Percentiles rank a stretch among this genome's conserved stretches.
Conservation (phyloP, 2,113 vertebrate species). For the Tamias sibiricus region DNA sequence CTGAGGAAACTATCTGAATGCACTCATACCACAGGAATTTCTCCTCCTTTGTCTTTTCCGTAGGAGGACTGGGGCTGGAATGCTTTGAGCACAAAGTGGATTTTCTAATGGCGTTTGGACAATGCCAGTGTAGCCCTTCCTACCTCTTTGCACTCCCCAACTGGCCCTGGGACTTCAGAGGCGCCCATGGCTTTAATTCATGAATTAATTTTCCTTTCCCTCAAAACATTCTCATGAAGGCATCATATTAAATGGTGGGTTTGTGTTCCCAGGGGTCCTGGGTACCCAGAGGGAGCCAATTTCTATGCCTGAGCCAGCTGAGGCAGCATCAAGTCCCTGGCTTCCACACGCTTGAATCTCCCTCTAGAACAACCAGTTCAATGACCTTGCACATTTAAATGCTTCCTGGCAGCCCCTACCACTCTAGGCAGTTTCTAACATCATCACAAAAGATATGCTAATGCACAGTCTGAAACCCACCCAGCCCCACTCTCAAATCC, state of each 20-base stretch:
- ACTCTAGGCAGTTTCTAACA: background rate
- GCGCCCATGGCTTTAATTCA: background rate
- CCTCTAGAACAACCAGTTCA: no score
- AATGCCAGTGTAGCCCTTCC: background rate
- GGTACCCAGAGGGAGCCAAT: no score
- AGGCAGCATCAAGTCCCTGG: no score
- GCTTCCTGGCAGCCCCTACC: no score
- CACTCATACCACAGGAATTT: no score
- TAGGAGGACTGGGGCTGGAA: background rate
- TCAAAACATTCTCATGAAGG: background rate
- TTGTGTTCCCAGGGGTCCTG: no score
- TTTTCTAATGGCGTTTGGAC: background rate
- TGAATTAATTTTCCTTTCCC: background rate
- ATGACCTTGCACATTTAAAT: no score
- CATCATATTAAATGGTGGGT: no score
- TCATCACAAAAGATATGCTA: background rate
- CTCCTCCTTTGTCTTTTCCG: background rate
- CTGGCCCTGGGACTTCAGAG: background rate
- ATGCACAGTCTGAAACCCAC: background rate
- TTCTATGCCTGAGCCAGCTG: no score
- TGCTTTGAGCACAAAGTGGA: background rate
- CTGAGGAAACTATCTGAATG: background rate
- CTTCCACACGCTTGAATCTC: no score
- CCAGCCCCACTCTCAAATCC: background rate
- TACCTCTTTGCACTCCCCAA: background rate